These are phyloP conservation scores for Latrodectus hesperus DNA, from an alignment of 2,888 invertebrate species.

Conservation along the genomic window DNA sequence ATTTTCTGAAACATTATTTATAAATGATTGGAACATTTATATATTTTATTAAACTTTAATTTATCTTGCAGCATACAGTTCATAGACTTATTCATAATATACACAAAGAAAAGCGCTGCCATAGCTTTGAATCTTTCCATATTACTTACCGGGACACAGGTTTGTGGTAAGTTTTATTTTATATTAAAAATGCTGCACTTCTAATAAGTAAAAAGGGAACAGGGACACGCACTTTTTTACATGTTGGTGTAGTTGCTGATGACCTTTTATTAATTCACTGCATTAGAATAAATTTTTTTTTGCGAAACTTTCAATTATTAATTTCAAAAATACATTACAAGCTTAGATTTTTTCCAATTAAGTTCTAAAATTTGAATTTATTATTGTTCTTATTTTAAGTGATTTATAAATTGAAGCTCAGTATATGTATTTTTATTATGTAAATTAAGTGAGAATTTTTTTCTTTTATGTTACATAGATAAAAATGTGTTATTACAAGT, in stretches of 20 bases:
- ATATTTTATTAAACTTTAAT: neutral
- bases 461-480: too few relatives aligned
- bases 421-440: too few relatives aligned
- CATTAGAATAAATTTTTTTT: too few relatives aligned
- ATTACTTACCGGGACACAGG: slow-evolving; percentile 99
- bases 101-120: slow-evolving; percentile 84
- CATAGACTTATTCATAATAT: slow-evolving; percentile 71
- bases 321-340: too few relatives aligned
- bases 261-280: neutral
- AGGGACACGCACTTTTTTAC: neutral
- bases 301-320: too few relatives aligned
- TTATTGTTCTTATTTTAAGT: too few relatives aligned
- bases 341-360: too few relatives aligned
- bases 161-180: slow-evolving; percentile 79
- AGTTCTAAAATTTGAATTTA: too few relatives aligned
- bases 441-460: too few relatives aligned
- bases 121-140: slow-evolving; percentile 98
- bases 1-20: neutral
- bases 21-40: neutral
- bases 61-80: slow-evolving; percentile 26
- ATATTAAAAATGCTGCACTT: neutral
- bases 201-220: neutral
- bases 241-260: neutral
- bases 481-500: too few relatives aligned
- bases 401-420: too few relatives aligned